phyloP scores from a whole-genome alignment of 35 echinoderm and acorn worm species.

The Ophiothrix spiculata region DNA sequence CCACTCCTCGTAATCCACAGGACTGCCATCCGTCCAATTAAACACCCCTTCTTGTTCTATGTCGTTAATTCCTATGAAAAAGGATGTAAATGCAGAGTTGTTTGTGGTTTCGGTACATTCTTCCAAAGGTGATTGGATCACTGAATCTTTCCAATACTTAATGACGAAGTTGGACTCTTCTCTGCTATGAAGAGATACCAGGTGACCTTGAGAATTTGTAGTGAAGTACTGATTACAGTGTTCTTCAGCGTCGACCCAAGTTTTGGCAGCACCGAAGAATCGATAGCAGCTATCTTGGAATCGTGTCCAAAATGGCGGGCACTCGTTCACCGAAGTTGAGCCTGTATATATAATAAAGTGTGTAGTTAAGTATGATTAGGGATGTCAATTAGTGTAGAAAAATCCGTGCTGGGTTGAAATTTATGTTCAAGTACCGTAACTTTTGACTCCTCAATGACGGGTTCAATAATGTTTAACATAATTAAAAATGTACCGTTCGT shows the following conservation, averaged over 20 bases:
- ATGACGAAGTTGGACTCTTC: not conserved
- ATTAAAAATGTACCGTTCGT: too few relatives aligned
- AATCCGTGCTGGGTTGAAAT: too few relatives aligned
- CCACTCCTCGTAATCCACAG: not conserved
- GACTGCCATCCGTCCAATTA: not conserved
- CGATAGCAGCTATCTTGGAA: not conserved
- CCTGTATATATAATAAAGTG: too few relatives aligned
- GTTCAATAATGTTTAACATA: too few relatives aligned
- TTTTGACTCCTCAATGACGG: too few relatives aligned
- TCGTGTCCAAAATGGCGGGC: conserved; percentile 2
- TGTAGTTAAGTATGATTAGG: too few relatives aligned
- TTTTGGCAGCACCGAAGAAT: not conserved
- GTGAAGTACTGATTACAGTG: too few relatives aligned
- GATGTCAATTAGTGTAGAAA: too few relatives aligned
- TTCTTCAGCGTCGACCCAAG: too few relatives aligned
- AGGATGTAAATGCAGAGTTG: not conserved
- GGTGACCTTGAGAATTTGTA: too few relatives aligned
- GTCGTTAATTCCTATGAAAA: not conserved
- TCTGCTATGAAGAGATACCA: not conserved
- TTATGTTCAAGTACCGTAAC: too few relatives aligned
- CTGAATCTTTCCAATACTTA: not conserved
- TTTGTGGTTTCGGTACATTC: not conserved
- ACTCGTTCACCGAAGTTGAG: not conserved
- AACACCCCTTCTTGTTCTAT: not conserved
- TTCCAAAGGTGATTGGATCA: too few relatives aligned